Base-by-base conservation (phyloP, 2,888 invertebrate genomes). In the Villa cingulata region DNA sequence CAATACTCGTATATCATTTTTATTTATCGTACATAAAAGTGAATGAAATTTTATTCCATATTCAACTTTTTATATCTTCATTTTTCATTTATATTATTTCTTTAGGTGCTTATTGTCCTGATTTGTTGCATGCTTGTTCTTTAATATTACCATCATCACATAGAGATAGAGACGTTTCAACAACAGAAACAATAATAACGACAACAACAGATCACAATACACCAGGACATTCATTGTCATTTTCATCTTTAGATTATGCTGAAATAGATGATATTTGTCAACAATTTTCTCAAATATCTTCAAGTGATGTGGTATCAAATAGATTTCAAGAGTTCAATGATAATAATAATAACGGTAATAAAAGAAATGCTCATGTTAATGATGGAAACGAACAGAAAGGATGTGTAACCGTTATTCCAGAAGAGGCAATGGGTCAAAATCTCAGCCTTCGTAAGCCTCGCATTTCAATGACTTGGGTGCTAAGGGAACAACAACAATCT, bases 381-480 rank as follows among this genome's bases (percentile, higher is more conserved):
- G 36, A 29, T 41, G 17, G 34, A 27, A 39, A 23, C 38, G 34
- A 41, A 18, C 20, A 46, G 27, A 51, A 52, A 57, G 55, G 56
- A 62, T 60, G 60, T 57, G 51, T 59, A 59, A 57, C 58, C 50
- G 51, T 49, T 20, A 51, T 51, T 42, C 51, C 29, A 48, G 43
- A 53, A 46, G 57, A 60, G 62, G 64, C 59, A 58, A 68, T 75
- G 75, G 75, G 75, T 63, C 75, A 75, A 62, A 72, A 70, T 64
- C 64, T 74, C 57, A 74, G 75, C 59, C 67, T 67, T 56, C 64
- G 64, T 55, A 70, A 72, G 57, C 74, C 83, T 53, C 83, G 83
- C 66, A 76, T 83, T 65, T 82, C 83, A 48, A 72, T 84, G 48
- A 82, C 83, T 45, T 84, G 85, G 83, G 81, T 84, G 48, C 70